phyloP scores from a whole-genome alignment of 2,888 invertebrate genomes.

The Criorhina ranunculi region DNA sequence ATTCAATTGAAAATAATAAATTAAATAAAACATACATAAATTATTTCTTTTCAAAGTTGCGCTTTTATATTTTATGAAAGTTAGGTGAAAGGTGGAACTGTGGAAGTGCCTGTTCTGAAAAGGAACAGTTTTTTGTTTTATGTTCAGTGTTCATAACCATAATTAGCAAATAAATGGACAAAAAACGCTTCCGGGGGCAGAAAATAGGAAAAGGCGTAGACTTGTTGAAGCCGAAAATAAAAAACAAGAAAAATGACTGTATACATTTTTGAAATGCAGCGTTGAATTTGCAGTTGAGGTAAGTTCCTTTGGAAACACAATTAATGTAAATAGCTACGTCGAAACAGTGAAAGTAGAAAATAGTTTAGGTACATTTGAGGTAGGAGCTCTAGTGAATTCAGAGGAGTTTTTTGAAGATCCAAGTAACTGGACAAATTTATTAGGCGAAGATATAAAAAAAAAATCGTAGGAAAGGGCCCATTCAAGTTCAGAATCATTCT shows the following conservation, averaged over 20 bases:
- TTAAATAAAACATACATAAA: neutral
- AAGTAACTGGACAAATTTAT: too few species aligned
- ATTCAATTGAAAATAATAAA: neutral
- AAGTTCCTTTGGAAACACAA: too few species aligned
- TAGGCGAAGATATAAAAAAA: too few species aligned
- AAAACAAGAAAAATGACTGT: neutral
- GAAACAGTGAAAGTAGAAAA: too few species aligned
- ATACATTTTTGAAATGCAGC: neutral
- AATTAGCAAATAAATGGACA: neutral
- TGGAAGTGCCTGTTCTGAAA: neutral
- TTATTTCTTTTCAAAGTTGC: neutral
- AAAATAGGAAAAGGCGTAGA: too few species aligned
- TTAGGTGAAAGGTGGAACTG: too few species aligned
- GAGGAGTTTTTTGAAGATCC: too few species aligned
- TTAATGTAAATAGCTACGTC: too few species aligned
- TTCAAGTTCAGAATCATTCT: too few species aligned
- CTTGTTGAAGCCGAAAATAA: neutral
- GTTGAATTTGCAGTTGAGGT: neutral
- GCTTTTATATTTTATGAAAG: neutral
- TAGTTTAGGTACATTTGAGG: too few species aligned
- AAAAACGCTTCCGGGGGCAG: neutral
- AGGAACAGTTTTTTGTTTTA: neutral
- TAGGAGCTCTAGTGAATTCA: too few species aligned
- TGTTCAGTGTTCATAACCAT: neutral
- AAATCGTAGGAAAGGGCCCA: too few species aligned